phyloP scores from a whole-genome alignment of 1,140 invertebrate genomes.

The Andricus grossulariae region DNA sequence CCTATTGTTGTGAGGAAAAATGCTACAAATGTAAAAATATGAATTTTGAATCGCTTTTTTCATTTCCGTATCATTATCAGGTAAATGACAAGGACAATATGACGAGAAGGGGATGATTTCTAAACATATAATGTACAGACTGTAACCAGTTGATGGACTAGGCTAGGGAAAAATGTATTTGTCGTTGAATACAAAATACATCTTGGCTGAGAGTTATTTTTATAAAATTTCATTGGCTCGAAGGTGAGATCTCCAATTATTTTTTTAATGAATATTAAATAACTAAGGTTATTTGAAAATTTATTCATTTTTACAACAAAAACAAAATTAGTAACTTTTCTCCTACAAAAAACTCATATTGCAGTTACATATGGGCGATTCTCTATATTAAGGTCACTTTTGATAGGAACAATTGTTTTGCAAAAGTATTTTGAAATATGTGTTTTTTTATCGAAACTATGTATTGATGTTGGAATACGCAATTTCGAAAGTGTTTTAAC shows the following conservation, averaged over 20 bases:
- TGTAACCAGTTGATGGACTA: constrained; percentile 58
- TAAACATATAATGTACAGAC: constrained; percentile 54
- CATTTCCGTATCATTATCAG: constrained; percentile 52
- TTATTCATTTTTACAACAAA: no score
- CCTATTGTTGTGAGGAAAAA: no score
- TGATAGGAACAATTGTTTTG: no score
- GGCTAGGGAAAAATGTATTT: constrained; percentile 54
- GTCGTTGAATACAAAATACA: constrained; percentile 55
- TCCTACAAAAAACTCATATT: no score
- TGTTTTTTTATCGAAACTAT: no score
- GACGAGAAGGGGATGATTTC: constrained; percentile 57
- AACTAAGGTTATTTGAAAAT: background rate
- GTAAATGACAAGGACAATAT: constrained; percentile 64
- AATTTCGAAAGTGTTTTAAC: no score
- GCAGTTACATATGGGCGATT: no score
- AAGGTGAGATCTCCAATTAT: constrained; percentile 37
- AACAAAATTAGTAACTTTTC: no score
- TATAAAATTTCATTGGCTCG: constrained; percentile 59
- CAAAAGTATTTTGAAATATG: no score
- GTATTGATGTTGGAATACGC: no score
- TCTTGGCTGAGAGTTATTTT: constrained; percentile 65
- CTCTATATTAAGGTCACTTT: no score
- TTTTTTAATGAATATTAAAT: constrained; percentile 43
- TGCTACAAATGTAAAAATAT: background rate
- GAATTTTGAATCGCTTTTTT: constrained; percentile 48